Conservation (phyloP, 2,797 vertebrate genomes). For the Xerus rutilus region DNA sequence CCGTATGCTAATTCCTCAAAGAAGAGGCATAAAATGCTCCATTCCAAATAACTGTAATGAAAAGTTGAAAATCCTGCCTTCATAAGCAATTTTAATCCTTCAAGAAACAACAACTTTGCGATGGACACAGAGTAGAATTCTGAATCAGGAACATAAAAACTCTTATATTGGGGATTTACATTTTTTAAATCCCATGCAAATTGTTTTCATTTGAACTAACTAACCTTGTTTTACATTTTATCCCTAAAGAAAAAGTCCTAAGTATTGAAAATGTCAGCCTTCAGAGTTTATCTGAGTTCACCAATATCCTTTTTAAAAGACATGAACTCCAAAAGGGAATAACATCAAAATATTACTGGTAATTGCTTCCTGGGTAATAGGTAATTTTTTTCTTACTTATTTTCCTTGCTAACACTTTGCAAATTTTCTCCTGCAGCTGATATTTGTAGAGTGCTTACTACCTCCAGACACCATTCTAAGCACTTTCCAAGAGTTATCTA, state of each 20-base stretch:
- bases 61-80: background rate
- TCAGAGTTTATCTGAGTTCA: slow-evolving; percentile 29
- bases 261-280: background rate
- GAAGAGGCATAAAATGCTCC: background rate
- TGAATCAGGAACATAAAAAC: slow-evolving; percentile 31
- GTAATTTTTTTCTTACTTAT: slow-evolving; percentile 17
- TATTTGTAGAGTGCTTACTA: background rate
- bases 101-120: background rate
- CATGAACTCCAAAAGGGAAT: slow-evolving; percentile 13
- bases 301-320: slow-evolving; percentile 16
- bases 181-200: slow-evolving; percentile 30
- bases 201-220: background rate
- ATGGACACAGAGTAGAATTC: background rate
- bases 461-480: background rate
- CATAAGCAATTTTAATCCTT: background rate
- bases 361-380: background rate
- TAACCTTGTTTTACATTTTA: slow-evolving; percentile 43
- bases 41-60: background rate
- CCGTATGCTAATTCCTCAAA: background rate
- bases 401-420: background rate
- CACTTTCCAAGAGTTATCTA: background rate
- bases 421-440: slow-evolving; percentile 30
- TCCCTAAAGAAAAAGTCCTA: slow-evolving; percentile 45
- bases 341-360: background rate
- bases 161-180: background rate